Percentiles rank a stretch among this genome's conserved stretches.
phyloP scores from a whole-genome alignment of 2,888 invertebrate species.

The Drosophila subsilvestris region DNA sequence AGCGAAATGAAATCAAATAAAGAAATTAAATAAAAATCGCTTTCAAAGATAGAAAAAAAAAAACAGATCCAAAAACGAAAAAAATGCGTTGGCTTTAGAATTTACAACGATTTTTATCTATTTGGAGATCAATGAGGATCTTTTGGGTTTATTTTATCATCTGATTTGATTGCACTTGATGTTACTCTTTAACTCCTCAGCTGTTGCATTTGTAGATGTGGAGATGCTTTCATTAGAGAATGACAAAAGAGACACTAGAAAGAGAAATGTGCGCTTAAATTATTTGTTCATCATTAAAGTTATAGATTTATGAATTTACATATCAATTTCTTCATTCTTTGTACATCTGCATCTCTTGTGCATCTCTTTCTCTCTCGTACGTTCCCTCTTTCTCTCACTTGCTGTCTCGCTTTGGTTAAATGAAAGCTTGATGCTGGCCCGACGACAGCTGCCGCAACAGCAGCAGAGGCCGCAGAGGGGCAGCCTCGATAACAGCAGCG shows the following conservation, averaged over 20 bases:
- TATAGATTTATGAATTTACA: neutral
- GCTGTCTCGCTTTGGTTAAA: conserved; percentile 46
- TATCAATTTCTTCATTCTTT: neutral
- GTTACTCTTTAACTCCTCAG: too few relatives aligned
- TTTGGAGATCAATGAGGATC: neutral
- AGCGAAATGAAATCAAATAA: conserved; percentile 77
- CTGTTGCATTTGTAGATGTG: too few relatives aligned
- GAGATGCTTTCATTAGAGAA: too few relatives aligned
- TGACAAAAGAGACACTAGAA: too few relatives aligned
- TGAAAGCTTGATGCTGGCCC: conserved; percentile 67
- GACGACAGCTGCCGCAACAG: conserved; percentile 57
- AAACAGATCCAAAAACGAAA: conserved; percentile 48
- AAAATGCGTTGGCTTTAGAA: conserved; percentile 26
- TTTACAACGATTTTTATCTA: conserved; percentile 2
- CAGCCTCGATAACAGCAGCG: conserved; percentile 42
- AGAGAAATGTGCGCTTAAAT: too few relatives aligned
- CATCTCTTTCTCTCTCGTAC: neutral
- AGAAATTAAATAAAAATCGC: conserved; percentile 80
- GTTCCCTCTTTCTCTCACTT: conserved; percentile 6
- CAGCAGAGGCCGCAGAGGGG: conserved; percentile 31
- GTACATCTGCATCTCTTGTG: neutral
- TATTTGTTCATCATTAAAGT: too few relatives aligned
- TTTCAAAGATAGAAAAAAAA: conserved; percentile 60
- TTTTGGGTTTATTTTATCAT: neutral
- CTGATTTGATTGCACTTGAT: neutral